Evolutionary conservation across 2,797 vertebrate genomes (phyloP).

Genomic region (Myripristis jacobus): DNA sequence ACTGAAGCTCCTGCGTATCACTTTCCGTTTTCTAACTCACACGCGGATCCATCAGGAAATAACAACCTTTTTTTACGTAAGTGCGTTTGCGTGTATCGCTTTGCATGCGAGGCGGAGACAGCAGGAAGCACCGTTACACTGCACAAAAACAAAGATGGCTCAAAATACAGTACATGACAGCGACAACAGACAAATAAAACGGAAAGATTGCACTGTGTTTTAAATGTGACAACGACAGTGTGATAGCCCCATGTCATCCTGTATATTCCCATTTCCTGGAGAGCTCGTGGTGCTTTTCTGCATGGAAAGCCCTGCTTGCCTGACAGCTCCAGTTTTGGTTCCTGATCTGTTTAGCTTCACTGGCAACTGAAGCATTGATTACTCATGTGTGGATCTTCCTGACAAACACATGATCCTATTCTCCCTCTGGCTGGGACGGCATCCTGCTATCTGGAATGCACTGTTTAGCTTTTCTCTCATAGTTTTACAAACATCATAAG

Average conservation of each 20-base stretch:
- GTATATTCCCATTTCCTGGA: constrained; percentile 76
- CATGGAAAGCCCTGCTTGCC: constrained; percentile 73
- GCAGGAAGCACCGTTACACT: background rate
- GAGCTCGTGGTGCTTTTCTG: constrained; percentile 64
- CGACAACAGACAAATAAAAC: background rate
- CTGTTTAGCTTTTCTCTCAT: constrained; percentile 76
- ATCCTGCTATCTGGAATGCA: constrained; percentile 80
- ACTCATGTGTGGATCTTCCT: constrained; percentile 83
- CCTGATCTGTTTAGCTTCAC: constrained; percentile 77
- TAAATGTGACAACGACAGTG: constrained; percentile 18
- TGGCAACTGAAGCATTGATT: constrained; percentile 77
- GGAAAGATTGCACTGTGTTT: constrained; percentile 16
- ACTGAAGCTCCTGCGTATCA: constrained; percentile 26
- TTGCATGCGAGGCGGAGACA: background rate
- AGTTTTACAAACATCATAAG: constrained; percentile 81
- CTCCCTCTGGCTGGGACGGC: constrained; percentile 59
- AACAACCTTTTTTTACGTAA: constrained; percentile 28
- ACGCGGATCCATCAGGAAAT: constrained; percentile 55
- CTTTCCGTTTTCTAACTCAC: constrained; percentile 50
- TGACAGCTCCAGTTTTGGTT: constrained; percentile 72
- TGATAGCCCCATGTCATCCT: constrained; percentile 61
- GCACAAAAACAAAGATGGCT: background rate
- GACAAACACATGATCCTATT: constrained; percentile 80
- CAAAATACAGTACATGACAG: background rate
- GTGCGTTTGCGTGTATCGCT: background rate